phyloP scores from a whole-genome alignment of 2,888 invertebrate species.

The Zhuqinia jingwanae region DNA sequence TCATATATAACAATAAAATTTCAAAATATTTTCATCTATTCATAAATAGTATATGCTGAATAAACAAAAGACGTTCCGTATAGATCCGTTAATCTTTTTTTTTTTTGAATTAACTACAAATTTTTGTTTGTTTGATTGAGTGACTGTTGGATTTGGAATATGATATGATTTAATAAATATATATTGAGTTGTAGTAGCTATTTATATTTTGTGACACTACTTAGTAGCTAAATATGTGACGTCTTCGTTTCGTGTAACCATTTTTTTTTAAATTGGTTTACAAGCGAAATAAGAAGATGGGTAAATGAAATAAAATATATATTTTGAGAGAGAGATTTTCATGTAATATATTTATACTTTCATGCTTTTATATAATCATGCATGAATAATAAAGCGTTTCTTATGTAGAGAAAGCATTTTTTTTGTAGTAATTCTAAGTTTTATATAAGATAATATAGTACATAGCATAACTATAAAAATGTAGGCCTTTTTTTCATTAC shows the following conservation, averaged over 20 bases:
- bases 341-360: not conserved
- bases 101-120: not conserved
- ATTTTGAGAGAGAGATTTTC: not conserved
- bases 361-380: not conserved
- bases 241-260: conserved; percentile 13
- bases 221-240: not conserved
- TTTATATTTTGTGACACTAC: conserved; percentile 7
- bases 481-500: conserved; percentile 70
- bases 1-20: too few species aligned
- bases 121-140: conserved; percentile 5
- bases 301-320: too few species aligned
- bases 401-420: not conserved
- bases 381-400: not conserved
- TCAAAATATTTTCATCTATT: not conserved
- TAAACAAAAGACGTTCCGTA: conserved; percentile 60
- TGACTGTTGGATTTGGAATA: conserved; percentile 74
- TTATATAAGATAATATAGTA: not conserved
- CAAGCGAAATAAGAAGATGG: not conserved
- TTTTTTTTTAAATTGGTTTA: not conserved
- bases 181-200: not conserved
- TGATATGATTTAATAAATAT: conserved; percentile 50
- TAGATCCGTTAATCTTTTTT: conserved; percentile 65
- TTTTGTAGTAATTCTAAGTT: not conserved
- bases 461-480: conserved; percentile 70
- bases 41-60: too few species aligned